A percentile compares a stretch with the other conserved stretches of the same genome.
phyloP scores from a whole-genome alignment of 2,797 vertebrate genomes.

The Synanceia verrucosa region DNA sequence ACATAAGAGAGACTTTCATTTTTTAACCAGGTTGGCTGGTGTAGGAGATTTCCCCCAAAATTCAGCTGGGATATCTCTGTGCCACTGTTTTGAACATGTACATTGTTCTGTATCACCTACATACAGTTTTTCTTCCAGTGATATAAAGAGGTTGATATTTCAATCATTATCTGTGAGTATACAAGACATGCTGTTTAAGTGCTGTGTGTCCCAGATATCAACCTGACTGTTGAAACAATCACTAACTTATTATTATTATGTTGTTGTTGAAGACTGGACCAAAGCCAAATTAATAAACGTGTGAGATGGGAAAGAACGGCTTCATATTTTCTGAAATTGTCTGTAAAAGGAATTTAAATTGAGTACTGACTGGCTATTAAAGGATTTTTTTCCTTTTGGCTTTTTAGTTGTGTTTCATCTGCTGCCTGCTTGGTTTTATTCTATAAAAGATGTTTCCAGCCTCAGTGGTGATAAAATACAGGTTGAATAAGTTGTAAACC shows the following conservation, averaged over 20 bases:
- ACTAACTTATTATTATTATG: not conserved
- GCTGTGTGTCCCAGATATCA: not conserved
- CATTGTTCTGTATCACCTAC: no score
- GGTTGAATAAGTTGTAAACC: not conserved
- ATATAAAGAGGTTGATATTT: not conserved
- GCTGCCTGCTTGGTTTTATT: not conserved
- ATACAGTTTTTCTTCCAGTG: not conserved
- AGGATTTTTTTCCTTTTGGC: not conserved
- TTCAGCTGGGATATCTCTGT: not conserved
- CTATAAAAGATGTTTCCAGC: not conserved
- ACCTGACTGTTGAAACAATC: not conserved
- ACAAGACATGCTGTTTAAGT: not conserved
- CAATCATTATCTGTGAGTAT: not conserved
- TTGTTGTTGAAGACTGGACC: not conserved
- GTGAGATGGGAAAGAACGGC: not conserved
- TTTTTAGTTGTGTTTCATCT: not conserved
- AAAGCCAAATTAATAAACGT: not conserved
- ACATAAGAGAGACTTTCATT: conserved; percentile 3
- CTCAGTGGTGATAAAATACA: not conserved
- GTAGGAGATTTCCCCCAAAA: not conserved
- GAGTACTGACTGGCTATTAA: not conserved
- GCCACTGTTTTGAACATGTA: no score
- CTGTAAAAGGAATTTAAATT: not conserved
- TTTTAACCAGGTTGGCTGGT: not conserved
- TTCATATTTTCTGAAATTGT: not conserved